phyloP scores from a whole-genome alignment of 2,113 vertebrate genomes.

The Apaloderma vittatum region DNA sequence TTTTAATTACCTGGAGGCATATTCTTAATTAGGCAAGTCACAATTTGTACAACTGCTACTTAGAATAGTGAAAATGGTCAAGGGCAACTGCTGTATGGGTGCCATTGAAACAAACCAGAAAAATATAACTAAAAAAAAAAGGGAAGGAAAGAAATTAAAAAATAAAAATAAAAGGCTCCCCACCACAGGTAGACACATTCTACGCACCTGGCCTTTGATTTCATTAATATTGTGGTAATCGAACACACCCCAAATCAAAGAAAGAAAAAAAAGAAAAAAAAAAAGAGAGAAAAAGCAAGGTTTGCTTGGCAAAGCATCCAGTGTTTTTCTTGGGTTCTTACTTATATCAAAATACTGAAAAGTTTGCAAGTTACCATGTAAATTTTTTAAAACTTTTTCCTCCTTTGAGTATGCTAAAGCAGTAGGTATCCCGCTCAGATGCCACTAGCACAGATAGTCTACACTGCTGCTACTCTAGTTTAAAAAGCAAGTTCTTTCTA shows the following conservation, averaged over 20 bases:
- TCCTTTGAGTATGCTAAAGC: constrained; percentile 55
- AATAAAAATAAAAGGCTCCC: neutral
- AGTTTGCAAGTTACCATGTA: constrained; percentile 78
- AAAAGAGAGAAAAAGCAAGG: constrained; percentile 33
- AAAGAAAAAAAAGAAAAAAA: neutral
- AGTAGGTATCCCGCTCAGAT: constrained; percentile 57
- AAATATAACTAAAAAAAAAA: neutral
- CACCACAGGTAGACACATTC: neutral
- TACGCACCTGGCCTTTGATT: constrained; percentile 28
- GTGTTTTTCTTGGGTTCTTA: constrained; percentile 39
- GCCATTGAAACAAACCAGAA: constrained; percentile 22
- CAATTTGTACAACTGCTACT: neutral
- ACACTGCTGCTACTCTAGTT: constrained; percentile 53
- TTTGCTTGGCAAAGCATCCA: constrained; percentile 70
- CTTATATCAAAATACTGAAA: constrained; percentile 67
- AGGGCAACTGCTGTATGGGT: constrained; percentile 3
- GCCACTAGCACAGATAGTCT: constrained; percentile 67
- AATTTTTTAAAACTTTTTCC: constrained; percentile 43
- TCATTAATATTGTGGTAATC: constrained; percentile 34
- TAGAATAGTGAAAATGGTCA: constrained; percentile 44
- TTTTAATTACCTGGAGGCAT: constrained; percentile 59
- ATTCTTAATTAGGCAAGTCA: constrained; percentile 32
- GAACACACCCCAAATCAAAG: constrained; percentile 37
- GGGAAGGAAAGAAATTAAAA: accelerated
- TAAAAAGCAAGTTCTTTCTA: constrained; percentile 66